Base-by-base conservation (phyloP, 2,888 invertebrate genomes). In the Ferrisia virgata region DNA sequence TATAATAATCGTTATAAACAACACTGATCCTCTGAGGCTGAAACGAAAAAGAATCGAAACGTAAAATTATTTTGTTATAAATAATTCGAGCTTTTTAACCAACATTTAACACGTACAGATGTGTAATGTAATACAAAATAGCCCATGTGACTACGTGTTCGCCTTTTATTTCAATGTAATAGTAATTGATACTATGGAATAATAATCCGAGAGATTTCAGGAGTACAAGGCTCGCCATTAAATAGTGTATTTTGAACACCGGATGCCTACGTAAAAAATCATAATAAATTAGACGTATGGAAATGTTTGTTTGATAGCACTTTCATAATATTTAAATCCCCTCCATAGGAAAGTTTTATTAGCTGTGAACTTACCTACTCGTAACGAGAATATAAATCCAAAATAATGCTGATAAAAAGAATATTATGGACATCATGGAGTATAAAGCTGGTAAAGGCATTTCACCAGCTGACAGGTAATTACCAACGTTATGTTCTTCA, bases 131-230 rank as follows among this genome's bases (percentile, higher is more conserved):
- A 89, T 94, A 99, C 1, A 99, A 90, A 87, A 99, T 96, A 0
- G 99, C 99, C 98, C 99, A 99, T 0, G 98, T 95, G 31, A 98
- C 97, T 4, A 97, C 94, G 88, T 98, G 98, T 86, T 96, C 95
- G 0, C 99, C 99, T 86, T 94, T 92, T 18, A 92, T 93, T 89
- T 97, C 94, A 88, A 99, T 98, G 88, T 96, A 98, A 88, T 98
- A 97, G 88, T 94, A 96, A 88, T 96, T 96, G 82, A 96, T 94
- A 0, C 96, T 97, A 88, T 99, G 99, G 89, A 99, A 98, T 85
- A 98, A 93, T 81, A 99, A 89, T 0, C 98, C 96, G 28, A 97
- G 89, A 0, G 96, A 94, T 89, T 99, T 99, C 25, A 98, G 89
- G 87, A 95, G 96, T 4, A 98, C 96, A 85, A 99, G 90, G 13